A percentile compares a stretch with the other conserved stretches of the same genome.
Conservation (phyloP, 2,113 vertebrate genomes). For the Macquaria ambigua region DNA sequence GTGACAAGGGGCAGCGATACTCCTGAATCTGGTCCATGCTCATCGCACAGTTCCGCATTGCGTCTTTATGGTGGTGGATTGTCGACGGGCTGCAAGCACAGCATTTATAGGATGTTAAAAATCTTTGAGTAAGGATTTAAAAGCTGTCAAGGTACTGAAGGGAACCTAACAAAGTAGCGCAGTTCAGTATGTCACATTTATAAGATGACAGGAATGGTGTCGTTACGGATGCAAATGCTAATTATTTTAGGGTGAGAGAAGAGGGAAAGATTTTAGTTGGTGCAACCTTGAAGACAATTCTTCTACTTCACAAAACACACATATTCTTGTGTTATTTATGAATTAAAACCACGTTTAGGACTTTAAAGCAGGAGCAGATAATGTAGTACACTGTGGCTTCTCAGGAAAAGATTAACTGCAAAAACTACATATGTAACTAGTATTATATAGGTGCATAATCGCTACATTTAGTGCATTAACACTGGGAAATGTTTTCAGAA, state of each 20-base stretch:
- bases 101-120: conserved; percentile 13
- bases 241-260: conserved; percentile 43
- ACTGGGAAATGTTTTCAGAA: not conserved
- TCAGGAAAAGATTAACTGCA: not conserved
- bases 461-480: not conserved
- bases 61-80: conserved; percentile 93
- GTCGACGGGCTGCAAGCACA: conserved; percentile 88
- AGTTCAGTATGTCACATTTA: conserved; percentile 5
- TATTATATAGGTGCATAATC: not conserved
- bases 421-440: not conserved
- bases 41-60: conserved; percentile 95
- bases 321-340: conserved; percentile 17
- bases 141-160: not conserved
- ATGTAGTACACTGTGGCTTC: not conserved
- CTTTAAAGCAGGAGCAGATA: conserved; percentile 59
- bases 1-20: conserved; percentile 92
- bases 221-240: conserved; percentile 22
- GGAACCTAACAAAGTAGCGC: conserved; percentile 6
- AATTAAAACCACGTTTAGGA: conserved; percentile 8
- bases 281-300: not conserved
- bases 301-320: conserved; percentile 20
- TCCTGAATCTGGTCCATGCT: conserved; percentile 99
- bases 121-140: conserved; percentile 22
- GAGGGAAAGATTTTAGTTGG: conserved; percentile 20
- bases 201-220: conserved; percentile 20